Evolutionary conservation across 2,888 invertebrate genomes (phyloP).

Genomic region (Hypena proboscidalis): DNA sequence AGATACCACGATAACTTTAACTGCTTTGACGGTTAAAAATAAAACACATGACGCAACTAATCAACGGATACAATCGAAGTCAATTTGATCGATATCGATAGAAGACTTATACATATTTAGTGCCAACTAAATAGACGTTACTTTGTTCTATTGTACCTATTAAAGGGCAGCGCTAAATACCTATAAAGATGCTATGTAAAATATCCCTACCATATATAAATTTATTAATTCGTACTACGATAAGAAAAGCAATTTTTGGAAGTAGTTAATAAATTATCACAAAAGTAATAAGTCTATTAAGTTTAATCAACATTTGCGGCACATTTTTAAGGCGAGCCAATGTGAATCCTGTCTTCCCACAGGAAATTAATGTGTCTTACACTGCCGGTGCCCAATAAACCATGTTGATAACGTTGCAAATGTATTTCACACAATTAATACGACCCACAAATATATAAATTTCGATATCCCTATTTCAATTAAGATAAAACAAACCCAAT

Average conservation of each 20-base stretch:
- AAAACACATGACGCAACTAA: constrained; percentile 39
- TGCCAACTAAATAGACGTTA: too few species aligned
- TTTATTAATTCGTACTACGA: too few species aligned
- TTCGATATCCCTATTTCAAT: constrained; percentile 62
- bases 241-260: too few species aligned
- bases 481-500: constrained; percentile 66
- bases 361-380: constrained; percentile 61
- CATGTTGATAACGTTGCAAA: constrained; percentile 70
- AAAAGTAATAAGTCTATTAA: constrained; percentile 8
- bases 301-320: not conserved
- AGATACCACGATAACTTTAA: constrained; percentile 53
- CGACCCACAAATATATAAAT: constrained; percentile 49
- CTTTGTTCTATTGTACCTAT: too few species aligned
- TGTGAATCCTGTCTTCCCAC: constrained; percentile 66
- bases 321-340: constrained; percentile 1
- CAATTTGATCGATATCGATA: too few species aligned
- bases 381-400: constrained; percentile 55
- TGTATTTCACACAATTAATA: constrained; percentile 69
- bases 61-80: constrained; percentile 28
- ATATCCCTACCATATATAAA: too few species aligned
- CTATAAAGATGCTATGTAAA: too few species aligned
- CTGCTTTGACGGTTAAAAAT: constrained; percentile 43
- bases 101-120: too few species aligned
- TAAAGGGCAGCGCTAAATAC: too few species aligned
- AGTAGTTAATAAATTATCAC: not conserved